Conservation (phyloP, 1,140 invertebrate species). For the Drosophila ironensis region DNA sequence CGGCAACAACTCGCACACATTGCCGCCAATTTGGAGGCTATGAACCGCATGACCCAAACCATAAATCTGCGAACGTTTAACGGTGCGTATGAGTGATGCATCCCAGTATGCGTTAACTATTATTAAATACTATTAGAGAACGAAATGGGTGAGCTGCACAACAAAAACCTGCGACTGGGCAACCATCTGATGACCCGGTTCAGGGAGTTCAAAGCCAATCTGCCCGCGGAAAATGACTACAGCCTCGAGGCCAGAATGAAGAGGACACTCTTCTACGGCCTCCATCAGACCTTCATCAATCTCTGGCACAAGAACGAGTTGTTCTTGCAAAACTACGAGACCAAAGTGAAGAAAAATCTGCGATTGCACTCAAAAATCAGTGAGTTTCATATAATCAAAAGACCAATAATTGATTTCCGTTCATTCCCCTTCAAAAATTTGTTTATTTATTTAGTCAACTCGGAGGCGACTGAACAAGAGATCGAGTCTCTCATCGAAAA, state of each 20-base stretch:
- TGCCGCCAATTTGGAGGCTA: constrained; percentile 68
- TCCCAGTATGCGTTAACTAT: not conserved
- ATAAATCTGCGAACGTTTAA: constrained; percentile 74
- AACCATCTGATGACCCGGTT: constrained; percentile 71
- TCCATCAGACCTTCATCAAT: constrained; percentile 75
- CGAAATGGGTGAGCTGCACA: constrained; percentile 74
- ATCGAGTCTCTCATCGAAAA: constrained; percentile 76
- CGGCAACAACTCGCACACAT: constrained; percentile 67
- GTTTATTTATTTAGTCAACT: constrained; percentile 51
- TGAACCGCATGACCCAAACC: constrained; percentile 75
- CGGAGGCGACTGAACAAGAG: constrained; percentile 76
- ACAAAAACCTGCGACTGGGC: constrained; percentile 68
- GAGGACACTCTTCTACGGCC: constrained; percentile 74
- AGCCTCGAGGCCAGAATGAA: constrained; percentile 77
- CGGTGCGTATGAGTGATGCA: constrained; percentile 31
- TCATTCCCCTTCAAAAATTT: not conserved
- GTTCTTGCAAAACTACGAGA: constrained; percentile 74
- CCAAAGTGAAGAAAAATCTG: constrained; percentile 73
- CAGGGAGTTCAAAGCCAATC: constrained; percentile 70
- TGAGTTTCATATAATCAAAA: too few relatives aligned
- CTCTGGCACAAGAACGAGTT: constrained; percentile 77
- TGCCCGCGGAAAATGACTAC: constrained; percentile 73
- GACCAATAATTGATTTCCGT: too few relatives aligned
- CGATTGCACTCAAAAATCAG: constrained; percentile 76
- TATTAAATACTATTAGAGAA: constrained; percentile 53